These are phyloP conservation scores for Leptatherina wallacei DNA, from an alignment of 2,797 vertebrate species.

Conservation along the genomic window DNA sequence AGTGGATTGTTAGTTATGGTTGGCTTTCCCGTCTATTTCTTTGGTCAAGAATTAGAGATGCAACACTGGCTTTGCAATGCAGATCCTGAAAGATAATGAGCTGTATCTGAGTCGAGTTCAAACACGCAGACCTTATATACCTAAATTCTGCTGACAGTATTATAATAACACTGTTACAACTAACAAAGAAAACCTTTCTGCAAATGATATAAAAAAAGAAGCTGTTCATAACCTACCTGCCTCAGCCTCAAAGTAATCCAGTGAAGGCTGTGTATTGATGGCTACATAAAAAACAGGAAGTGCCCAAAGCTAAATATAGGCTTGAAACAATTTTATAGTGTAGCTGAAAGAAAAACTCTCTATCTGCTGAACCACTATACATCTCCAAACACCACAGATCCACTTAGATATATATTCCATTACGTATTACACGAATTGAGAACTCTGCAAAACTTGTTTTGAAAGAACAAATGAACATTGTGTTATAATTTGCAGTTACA, in stretches of 20 bases:
- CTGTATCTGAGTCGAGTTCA: not conserved
- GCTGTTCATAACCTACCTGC: not conserved
- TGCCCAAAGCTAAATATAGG: not conserved
- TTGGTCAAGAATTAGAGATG: not conserved
- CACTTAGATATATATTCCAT: not conserved
- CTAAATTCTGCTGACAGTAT: not conserved
- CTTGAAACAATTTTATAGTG: not conserved
- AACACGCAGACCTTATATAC: not conserved
- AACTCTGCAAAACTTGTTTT: not conserved
- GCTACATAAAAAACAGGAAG: not conserved
- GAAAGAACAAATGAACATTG: not conserved
- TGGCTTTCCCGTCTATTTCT: not conserved
- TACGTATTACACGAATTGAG: not conserved
- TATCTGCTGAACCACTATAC: not conserved
- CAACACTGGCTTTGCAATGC: not conserved
- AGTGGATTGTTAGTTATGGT: not conserved
- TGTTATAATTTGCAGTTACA: slow-evolving; percentile 1
- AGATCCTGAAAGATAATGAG: not conserved
- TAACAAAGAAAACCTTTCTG: not conserved
- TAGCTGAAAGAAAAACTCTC: not conserved
- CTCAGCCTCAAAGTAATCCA: not conserved
- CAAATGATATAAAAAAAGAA: not conserved
- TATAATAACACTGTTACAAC: not conserved
- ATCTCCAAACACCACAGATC: not conserved
- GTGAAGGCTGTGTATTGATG: not conserved